These are phyloP conservation scores for Timema cristinae DNA, from an alignment of 2,888 invertebrate species.

Conservation along the genomic window DNA sequence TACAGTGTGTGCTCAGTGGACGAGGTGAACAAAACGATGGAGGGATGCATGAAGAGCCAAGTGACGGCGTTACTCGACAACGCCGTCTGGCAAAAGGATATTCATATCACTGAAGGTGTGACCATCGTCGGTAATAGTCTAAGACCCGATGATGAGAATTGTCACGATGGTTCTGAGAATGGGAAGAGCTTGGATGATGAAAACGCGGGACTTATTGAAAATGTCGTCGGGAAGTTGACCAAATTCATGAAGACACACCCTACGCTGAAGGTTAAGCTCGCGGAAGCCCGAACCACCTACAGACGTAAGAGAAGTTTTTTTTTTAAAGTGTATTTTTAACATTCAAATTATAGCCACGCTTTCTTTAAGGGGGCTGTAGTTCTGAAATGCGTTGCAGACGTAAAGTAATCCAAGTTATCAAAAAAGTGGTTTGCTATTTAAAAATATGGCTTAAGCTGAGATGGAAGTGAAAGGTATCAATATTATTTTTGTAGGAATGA, in stretches of 20 bases:
- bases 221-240: background rate
- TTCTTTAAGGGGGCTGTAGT: no score
- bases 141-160: background rate
- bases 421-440: no score
- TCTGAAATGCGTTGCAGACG: no score
- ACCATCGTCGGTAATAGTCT: background rate
- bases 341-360: no score
- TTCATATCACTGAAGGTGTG: conserved; percentile 10
- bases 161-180: background rate
- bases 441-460: no score
- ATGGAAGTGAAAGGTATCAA: no score
- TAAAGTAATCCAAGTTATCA: no score
- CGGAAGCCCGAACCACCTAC: background rate
- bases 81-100: background rate
- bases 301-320: background rate
- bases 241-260: background rate
- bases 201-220: no score
- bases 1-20: conserved; percentile 8
- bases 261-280: background rate
- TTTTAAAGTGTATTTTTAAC: no score
- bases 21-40: background rate
- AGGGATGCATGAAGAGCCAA: conserved; percentile 16
- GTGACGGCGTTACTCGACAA: conserved; percentile 4
- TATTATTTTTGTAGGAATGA: no score
- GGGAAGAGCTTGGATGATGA: background rate